Percentiles rank a stretch among this genome's conserved stretches.
These are phyloP conservation scores for Manacus vitellinus DNA, from an alignment of 2,113 vertebrate genomes.

Conservation along the genomic window DNA sequence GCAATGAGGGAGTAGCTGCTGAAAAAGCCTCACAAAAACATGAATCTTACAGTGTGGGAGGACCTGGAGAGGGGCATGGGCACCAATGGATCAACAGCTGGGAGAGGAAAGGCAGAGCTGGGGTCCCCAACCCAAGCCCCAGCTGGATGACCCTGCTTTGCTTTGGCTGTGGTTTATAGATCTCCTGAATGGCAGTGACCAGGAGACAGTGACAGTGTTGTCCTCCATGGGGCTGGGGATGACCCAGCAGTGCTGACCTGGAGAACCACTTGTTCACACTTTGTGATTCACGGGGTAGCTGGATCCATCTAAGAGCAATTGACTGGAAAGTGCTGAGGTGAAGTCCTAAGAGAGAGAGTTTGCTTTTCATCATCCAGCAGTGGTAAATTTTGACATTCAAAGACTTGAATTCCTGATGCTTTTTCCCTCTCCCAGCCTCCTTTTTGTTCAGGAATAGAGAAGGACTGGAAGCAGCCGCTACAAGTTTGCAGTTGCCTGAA, in stretches of 20 bases:
- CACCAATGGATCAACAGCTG: not conserved
- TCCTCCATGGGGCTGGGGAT: rapidly evolving
- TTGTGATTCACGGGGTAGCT: not conserved
- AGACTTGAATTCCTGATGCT: not conserved
- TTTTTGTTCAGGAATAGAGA: not conserved
- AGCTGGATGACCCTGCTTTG: not conserved
- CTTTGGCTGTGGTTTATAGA: not conserved
- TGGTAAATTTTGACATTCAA: not conserved
- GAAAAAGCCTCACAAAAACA: not conserved
- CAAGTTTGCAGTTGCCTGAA: slow-evolving; percentile 44
- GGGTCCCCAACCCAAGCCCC: not conserved
- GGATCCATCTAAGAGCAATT: not conserved
- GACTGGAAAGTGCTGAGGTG: not conserved
- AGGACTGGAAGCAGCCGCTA: not conserved
- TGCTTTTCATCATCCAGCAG: not conserved
- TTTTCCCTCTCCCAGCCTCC: not conserved
- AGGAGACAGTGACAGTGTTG: not conserved
- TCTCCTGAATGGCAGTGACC: not conserved
- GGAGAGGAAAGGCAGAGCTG: not conserved
- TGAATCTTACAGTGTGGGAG: not conserved
- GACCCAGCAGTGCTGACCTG: not conserved
- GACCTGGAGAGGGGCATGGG: not conserved
- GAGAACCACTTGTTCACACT: not conserved
- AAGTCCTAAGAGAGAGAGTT: not conserved
- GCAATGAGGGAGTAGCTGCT: not conserved